Base-by-base conservation (phyloP, 2,888 invertebrate genomes). In the Drepanosiphum platanoidis region DNA sequence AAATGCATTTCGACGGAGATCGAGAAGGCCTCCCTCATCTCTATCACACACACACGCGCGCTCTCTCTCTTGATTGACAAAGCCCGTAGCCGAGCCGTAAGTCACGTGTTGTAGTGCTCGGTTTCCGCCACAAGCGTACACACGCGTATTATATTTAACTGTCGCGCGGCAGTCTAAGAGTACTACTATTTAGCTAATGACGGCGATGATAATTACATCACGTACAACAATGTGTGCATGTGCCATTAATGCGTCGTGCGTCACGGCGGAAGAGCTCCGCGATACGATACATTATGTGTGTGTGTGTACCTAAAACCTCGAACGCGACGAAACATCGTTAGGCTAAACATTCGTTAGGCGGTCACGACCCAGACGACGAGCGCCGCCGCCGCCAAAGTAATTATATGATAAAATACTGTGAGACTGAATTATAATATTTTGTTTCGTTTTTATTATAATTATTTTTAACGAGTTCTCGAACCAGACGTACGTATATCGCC, bases 51-150 rank as follows among this genome's bases (percentile, higher is more conserved):
- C n/a, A n/a, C n/a, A n/a, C n/a, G n/a, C n/a, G n/a, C n/a, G n/a
- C n/a, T n/a, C n/a, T n/a, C n/a, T n/a, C n/a, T n/a, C n/a, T n/a
- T 46, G 79, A 68, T 70, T 27, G 70, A 36, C 80, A 80, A 80
- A 80, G 80, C 70, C 30, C 70, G 27, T 27, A 11, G 70, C 52
- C 68, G 22, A 22, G 70, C 18, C 4, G 36, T 34, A 36, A 70
- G 80, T 80, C 80, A 80, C 80, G 80, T 27, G 80, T 34, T 11
- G 18, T 8, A 8, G 27, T n/a, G 27, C 36, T 27, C 36, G 39
- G 52, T 34, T 68, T 27, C n/a, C 68, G 9, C 9, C 39, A 4
- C 39, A 9, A 4, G 39, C 39, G 39, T 39, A 9, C 9, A 39
- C 9, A 39, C 39, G 39, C 39, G 39, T 39, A 39, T n/a, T n/a